Evolutionary conservation across 2,797 vertebrate species (phyloP).

Genomic region (Sciurus carolinensis): DNA sequence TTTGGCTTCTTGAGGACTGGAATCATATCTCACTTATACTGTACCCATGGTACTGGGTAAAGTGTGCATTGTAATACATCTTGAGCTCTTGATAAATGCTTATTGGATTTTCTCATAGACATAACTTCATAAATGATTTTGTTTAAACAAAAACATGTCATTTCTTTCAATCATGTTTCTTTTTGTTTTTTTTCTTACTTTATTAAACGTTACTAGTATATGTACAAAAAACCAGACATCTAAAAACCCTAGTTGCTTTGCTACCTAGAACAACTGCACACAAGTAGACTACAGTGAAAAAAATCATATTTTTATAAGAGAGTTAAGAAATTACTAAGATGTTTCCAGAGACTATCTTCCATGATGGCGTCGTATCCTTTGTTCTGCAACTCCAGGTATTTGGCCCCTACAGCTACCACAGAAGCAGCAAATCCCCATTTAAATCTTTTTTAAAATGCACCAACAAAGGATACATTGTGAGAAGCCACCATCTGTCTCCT

Average conservation of each 20-base stretch:
- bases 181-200: constrained; percentile 61
- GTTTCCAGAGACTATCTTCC: constrained; percentile 81
- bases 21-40: not conserved
- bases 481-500: constrained; percentile 94
- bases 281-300: constrained; percentile 46
- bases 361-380: constrained; percentile 91
- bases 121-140: not conserved
- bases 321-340: constrained; percentile 27
- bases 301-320: not conserved
- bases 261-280: constrained; percentile 64
- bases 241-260: not conserved
- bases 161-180: too few relatives aligned
- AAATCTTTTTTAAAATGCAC: constrained; percentile 93
- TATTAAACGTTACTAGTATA: constrained; percentile 82
- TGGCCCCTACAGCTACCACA: constrained; percentile 83
- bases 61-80: too few relatives aligned
- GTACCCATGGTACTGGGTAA: not conserved
- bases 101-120: not conserved
- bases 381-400: constrained; percentile 94
- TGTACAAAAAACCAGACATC: not conserved
- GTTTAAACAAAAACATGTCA: constrained; percentile 24
- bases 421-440: constrained; percentile 96
- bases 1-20: not conserved
- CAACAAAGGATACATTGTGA: constrained; percentile 89
- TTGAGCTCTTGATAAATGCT: not conserved